phyloP scores from a whole-genome alignment of 2,113 vertebrate genomes.

The Macrotus californicus region DNA sequence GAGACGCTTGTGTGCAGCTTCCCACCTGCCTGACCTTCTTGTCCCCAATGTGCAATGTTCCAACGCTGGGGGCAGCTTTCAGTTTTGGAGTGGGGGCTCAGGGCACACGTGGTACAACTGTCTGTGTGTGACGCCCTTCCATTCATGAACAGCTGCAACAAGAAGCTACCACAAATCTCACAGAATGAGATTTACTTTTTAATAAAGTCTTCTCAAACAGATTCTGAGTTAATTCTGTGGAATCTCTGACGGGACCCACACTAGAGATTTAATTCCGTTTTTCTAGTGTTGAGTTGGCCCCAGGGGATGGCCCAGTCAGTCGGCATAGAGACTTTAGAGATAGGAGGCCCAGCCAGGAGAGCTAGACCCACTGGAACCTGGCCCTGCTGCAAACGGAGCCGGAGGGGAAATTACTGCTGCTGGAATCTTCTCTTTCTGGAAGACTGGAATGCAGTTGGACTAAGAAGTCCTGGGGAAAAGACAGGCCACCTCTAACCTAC shows the following conservation, averaged over 20 bases:
- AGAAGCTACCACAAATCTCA: neutral
- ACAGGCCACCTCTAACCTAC: neutral
- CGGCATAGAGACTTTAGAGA: neutral
- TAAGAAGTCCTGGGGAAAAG: conserved; percentile 7
- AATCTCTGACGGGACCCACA: neutral
- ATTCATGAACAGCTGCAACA: neutral
- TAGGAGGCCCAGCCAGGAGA: neutral
- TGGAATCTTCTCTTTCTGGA: conserved; percentile 12
- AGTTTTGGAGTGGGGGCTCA: neutral
- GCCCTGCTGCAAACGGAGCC: neutral
- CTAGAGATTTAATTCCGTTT: neutral
- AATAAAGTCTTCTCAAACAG: neutral
- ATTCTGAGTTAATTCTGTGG: neutral
- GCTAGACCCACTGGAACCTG: neutral
- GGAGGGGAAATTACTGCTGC: neutral
- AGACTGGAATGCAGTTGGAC: neutral
- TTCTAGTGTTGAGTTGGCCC: neutral
- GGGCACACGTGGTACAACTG: neutral
- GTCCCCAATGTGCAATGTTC: neutral
- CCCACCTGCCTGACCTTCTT: neutral
- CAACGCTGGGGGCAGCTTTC: neutral
- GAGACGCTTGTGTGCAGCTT: neutral
- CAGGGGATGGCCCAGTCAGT: neutral
- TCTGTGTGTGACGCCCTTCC: neutral
- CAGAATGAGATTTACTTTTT: neutral